A percentile compares a stretch with the other conserved stretches of the same genome.
Evolutionary conservation across 2,797 vertebrate species (phyloP).

Genomic region (Protosalanx chinensis): DNA sequence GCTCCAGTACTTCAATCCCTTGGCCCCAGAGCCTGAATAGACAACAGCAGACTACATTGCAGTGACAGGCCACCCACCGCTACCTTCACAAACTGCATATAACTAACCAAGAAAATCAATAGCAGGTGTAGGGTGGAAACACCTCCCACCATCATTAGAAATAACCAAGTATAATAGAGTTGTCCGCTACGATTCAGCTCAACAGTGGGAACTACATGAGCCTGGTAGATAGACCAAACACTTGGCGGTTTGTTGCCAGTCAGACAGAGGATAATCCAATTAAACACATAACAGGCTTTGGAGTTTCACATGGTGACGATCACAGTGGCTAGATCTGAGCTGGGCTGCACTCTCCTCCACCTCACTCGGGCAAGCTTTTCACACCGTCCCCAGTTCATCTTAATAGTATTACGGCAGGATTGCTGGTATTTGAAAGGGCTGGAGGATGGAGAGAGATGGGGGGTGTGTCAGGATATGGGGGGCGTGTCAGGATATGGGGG

Average conservation of each 20-base stretch:
- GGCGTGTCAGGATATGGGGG: too few relatives aligned
- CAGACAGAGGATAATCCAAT: slow-evolving; percentile 49
- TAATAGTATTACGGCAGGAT: too few relatives aligned
- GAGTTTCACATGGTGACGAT: slow-evolving; percentile 46
- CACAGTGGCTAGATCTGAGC: slow-evolving; percentile 48
- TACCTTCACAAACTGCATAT: too few relatives aligned
- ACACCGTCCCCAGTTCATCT: not conserved
- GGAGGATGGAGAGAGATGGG: too few relatives aligned
- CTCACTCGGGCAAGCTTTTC: not conserved
- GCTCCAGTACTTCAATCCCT: too few relatives aligned
- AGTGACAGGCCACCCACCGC: too few relatives aligned
- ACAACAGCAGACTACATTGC: not conserved
- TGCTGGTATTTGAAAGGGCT: too few relatives aligned
- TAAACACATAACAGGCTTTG: slow-evolving; percentile 46
- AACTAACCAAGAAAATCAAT: not conserved
- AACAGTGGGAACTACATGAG: slow-evolving; percentile 20
- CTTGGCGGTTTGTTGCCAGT: slow-evolving; percentile 35
- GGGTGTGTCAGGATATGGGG: too few relatives aligned
- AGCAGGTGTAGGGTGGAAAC: not conserved
- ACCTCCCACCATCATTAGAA: not conserved
- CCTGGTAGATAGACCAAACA: slow-evolving; percentile 36
- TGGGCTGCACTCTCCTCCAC: slow-evolving; percentile 10
- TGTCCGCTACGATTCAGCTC: slow-evolving; percentile 28
- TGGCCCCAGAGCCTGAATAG: not conserved
- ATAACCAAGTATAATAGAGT: slow-evolving; percentile 17